Conservation (phyloP, 92 coral and sea anemone genomes). For the Phenganax stokvisi region DNA sequence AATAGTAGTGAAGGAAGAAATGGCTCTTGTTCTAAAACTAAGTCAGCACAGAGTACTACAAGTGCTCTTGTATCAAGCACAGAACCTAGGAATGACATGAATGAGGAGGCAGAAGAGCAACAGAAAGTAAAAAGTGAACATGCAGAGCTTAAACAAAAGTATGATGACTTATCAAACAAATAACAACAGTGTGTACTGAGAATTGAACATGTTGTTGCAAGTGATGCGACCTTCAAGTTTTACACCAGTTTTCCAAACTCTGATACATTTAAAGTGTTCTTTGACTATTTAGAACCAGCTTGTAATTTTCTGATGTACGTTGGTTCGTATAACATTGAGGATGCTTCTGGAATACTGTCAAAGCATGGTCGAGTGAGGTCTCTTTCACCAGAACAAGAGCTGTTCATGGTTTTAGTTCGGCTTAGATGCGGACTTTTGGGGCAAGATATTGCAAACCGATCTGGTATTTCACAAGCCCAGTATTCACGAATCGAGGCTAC, state of each 20-base stretch:
- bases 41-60: neutral
- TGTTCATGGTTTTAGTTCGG: neutral
- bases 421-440: neutral
- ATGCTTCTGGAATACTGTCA: too few relatives aligned
- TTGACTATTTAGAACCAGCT: too few relatives aligned
- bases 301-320: too few relatives aligned
- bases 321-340: too few relatives aligned
- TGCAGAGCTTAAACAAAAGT: neutral
- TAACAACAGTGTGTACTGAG: neutral
- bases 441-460: conserved; percentile 1
- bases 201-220: neutral
- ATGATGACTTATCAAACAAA: neutral
- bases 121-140: neutral
- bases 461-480: neutral
- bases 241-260: conserved; percentile 7
- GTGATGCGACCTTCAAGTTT: conserved; percentile 2
- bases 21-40: neutral
- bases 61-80: too few relatives aligned
- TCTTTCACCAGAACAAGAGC: neutral
- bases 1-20: neutral
- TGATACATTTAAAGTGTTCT: too few relatives aligned
- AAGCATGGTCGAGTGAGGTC: too few relatives aligned
- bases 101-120: neutral
- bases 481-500: neutral
- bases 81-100: neutral